Base-by-base conservation (phyloP, 1,140 invertebrate species). In the Nymphalis io region DNA sequence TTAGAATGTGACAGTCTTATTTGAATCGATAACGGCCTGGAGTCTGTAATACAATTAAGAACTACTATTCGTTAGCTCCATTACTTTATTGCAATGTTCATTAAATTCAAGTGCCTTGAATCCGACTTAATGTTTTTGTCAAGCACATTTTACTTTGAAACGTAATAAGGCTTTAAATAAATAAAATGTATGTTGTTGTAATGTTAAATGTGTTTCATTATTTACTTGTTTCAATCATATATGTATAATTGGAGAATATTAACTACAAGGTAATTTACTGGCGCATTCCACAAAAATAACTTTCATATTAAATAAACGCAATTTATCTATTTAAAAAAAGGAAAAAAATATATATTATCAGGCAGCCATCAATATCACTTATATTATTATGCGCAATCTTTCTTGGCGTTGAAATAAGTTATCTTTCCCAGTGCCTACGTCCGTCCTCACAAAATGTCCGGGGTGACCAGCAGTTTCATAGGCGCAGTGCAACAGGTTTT, bases 401-500 rank as follows among this genome's bases (percentile, higher is more conserved):
- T 55, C 10, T 3, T 8, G 23, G 11, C 15, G 12, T 55, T 23
- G 13, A 78, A 70, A 18, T 68, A 57, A 46, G 51, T 38, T 48
- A 63, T 68, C 66, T 79, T 80, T 88, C 89, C 57, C 78, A 95
- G 95, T 65, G 94, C 94, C 53, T 94, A 94, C 91, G 93, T 94
- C 70, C 94, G 95, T 79, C 92, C 96, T 20, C 96, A 96, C 85
- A 93, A 94, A 66, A 93, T 96, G 61, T 94, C 96, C 10, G 95
- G 94, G n/a, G 94, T 95, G 58, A 93, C 93, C 68, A 94, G 93
- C 76, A 96, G 96, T 78, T 95, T 98, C 72, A 93, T 94, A 80
- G 97, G 97, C 60, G 96, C 96, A 4, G 93, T 98, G 72, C 97
- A 98, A 92, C 94, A 95, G 87, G 93, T 98, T 74, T 94, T 96